These are phyloP conservation scores for Camelus bactrianus DNA, from an alignment of 2,113 vertebrate species.

Conservation along the genomic window DNA sequence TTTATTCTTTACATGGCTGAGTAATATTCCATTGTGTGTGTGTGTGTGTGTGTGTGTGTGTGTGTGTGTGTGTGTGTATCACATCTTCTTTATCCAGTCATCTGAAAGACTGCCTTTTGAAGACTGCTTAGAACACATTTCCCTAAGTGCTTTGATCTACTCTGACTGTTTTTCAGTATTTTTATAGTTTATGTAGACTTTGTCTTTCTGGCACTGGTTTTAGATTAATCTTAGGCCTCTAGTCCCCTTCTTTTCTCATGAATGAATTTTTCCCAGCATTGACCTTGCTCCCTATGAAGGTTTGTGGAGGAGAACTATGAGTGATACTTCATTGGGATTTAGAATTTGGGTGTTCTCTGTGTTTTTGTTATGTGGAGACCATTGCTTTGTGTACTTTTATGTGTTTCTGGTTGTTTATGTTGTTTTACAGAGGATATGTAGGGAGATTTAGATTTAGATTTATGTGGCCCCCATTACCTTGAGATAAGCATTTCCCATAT, in stretches of 20 bases:
- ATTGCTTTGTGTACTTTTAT: neutral
- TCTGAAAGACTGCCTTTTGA: neutral
- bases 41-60: too few relatives aligned
- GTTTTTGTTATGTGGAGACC: neutral
- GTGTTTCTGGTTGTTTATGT: slow-evolving; percentile 32
- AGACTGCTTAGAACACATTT: neutral
- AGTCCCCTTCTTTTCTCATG: neutral
- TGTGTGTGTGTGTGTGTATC: too few relatives aligned
- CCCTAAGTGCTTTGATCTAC: neutral
- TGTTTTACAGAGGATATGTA: neutral
- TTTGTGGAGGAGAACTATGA: neutral
- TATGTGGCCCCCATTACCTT: neutral
- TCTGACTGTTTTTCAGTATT: neutral
- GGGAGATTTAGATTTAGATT: neutral
- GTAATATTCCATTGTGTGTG: too few relatives aligned
- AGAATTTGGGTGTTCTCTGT: neutral
- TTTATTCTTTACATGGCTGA: too few relatives aligned
- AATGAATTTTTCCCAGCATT: neutral
- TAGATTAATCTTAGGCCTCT: neutral
- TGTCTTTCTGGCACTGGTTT: neutral
- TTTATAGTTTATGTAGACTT: neutral
- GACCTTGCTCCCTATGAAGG: neutral
- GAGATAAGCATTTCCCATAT: neutral
- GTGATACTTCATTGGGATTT: neutral
- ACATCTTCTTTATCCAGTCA: too few relatives aligned